Evolutionary conservation across 1,140 invertebrate genomes (phyloP).

Genomic region (Papilio polytes): DNA sequence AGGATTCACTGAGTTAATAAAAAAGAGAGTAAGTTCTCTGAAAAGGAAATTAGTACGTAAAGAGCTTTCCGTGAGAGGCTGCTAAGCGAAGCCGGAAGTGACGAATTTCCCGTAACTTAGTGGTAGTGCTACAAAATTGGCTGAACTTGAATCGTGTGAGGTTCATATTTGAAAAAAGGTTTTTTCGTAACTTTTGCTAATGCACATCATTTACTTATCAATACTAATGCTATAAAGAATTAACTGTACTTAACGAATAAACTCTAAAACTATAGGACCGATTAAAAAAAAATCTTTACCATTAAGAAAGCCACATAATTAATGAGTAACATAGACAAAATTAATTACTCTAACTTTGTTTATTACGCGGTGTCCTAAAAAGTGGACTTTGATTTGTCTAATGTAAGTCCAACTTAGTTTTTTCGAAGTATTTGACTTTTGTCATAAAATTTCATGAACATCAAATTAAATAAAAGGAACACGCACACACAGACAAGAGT

Average conservation of each 20-base stretch:
- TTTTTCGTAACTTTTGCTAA: neutral
- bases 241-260: no score
- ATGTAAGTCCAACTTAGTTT: no score
- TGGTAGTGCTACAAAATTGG: neutral
- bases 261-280: no score
- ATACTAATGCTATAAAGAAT: no score
- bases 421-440: neutral
- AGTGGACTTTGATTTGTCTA: neutral
- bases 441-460: neutral
- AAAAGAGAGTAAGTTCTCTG: neutral
- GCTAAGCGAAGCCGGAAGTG: neutral
- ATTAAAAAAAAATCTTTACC: no score
- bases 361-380: neutral
- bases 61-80: constrained; percentile 5
- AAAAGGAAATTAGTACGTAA: constrained; percentile 5
- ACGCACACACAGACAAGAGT: neutral
- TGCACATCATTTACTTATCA: neutral
- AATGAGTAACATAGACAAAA: no score
- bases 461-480: neutral
- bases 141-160: neutral
- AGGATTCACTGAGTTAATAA: neutral
- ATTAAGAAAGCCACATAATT: no score
- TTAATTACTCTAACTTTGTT: no score
- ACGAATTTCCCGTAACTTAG: constrained; percentile 14
- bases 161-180: neutral